Conservation (phyloP, 2,888 invertebrate genomes). For the Panzeria rudis region DNA sequence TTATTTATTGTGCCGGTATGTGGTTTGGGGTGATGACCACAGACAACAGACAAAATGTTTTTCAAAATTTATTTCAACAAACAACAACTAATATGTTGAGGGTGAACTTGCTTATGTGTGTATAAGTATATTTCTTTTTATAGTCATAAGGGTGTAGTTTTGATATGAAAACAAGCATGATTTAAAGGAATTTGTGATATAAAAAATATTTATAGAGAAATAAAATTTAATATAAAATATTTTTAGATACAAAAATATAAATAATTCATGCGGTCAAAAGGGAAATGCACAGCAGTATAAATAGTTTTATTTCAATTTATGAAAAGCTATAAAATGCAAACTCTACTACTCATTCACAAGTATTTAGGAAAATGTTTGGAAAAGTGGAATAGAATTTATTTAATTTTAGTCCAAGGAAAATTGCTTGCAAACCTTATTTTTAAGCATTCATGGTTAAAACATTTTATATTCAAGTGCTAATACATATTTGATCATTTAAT, state of each 20-base stretch:
- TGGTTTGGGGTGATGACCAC: slow-evolving; percentile 70
- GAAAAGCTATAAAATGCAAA: background rate
- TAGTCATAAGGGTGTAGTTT: slow-evolving; percentile 54
- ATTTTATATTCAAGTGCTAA: no score
- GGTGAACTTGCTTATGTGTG: slow-evolving; percentile 42
- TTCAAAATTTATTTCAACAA: slow-evolving; percentile 48
- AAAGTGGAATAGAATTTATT: background rate
- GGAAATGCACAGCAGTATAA: slow-evolving; percentile 11
- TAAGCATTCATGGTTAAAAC: no score
- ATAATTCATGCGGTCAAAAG: slow-evolving; percentile 37
- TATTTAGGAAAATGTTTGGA: background rate
- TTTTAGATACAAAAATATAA: slow-evolving; percentile 37
- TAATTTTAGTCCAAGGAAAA: background rate
- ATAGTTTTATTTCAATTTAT: slow-evolving; percentile 9
- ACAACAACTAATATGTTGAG: slow-evolving; percentile 40
- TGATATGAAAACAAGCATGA: slow-evolving; percentile 23
- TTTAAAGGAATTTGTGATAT: slow-evolving; percentile 56
- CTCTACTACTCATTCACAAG: background rate
- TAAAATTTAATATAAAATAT: slow-evolving; percentile 45
- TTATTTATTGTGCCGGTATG: slow-evolving; percentile 42
- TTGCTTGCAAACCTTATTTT: background rate
- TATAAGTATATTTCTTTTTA: background rate
- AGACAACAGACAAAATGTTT: slow-evolving; percentile 69
- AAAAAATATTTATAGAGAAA: slow-evolving; percentile 33
- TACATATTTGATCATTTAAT: no score